These are phyloP conservation scores for Elysia crispata DNA, from an alignment of 2,888 invertebrate species.

Conservation along the genomic window DNA sequence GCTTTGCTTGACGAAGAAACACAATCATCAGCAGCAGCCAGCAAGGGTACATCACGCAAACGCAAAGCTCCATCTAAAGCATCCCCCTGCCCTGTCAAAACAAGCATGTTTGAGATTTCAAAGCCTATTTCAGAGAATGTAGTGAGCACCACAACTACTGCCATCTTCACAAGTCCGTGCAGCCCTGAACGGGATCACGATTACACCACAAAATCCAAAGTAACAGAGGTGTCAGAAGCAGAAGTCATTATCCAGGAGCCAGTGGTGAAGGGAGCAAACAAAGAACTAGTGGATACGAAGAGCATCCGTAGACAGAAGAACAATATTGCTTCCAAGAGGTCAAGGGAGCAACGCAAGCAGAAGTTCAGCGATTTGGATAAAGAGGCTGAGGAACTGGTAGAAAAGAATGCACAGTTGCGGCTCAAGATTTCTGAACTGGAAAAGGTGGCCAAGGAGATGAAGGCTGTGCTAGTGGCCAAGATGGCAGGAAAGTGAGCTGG, in stretches of 20 bases:
- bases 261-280: too few species aligned
- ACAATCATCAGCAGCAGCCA: too few species aligned
- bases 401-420: slow-evolving; percentile 64
- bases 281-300: slow-evolving; percentile 55
- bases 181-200: slow-evolving; percentile 39
- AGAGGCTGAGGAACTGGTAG: slow-evolving; percentile 64
- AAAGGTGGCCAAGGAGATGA: slow-evolving; percentile 71
- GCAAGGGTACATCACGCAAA: not conserved
- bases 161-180: too few species aligned
- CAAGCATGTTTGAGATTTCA: slow-evolving; percentile 29
- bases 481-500: slow-evolving; percentile 59
- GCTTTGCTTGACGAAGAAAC: too few species aligned
- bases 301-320: slow-evolving; percentile 69
- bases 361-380: slow-evolving; percentile 70
- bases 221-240: not conserved
- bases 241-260: not conserved
- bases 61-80: not conserved
- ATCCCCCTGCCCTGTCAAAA: slow-evolving; percentile 9
- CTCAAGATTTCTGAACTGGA: slow-evolving; percentile 69
- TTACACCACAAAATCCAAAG: slow-evolving; percentile 15
- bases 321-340: slow-evolving; percentile 72
- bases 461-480: slow-evolving; percentile 66
- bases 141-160: not conserved
- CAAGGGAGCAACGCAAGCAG: slow-evolving; percentile 69
- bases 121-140: not conserved